Percentiles rank a stretch among this genome's conserved stretches.
Evolutionary conservation across 2,797 vertebrate genomes (phyloP).

Genomic region (Rhinoraja longicauda): DNA sequence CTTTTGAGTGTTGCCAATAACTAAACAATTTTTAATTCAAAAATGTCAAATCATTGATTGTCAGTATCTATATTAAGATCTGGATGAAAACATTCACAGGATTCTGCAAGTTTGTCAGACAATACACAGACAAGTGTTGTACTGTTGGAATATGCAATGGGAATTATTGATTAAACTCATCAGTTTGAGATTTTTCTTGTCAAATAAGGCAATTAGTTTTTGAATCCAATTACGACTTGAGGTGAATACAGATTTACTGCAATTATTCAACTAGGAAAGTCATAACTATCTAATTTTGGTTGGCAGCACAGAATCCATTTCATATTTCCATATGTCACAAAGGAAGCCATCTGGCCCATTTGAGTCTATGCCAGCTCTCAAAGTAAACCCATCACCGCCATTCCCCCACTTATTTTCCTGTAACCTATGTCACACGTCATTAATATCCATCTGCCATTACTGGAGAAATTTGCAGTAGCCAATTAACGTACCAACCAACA

Average conservation of each 20-base stretch:
- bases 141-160: background rate
- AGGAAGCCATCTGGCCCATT: too few species aligned
- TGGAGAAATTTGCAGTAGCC: too few species aligned
- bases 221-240: background rate
- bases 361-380: too few species aligned
- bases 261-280: background rate
- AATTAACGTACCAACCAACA: too few species aligned
- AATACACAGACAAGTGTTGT: background rate
- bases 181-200: background rate
- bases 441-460: too few species aligned
- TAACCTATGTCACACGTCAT: too few species aligned
- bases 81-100: background rate
- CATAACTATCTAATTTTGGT: too few species aligned
- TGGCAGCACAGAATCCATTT: too few species aligned
- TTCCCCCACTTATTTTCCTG: too few species aligned
- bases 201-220: background rate
- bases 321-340: too few species aligned
- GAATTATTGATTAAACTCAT: background rate
- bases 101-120: background rate
- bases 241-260: background rate
- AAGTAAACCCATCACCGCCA: too few species aligned
- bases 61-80: background rate
- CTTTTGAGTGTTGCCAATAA: too few species aligned
- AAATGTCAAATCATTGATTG: background rate
- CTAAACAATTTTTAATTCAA: background rate